Percentiles rank a stretch among this genome's conserved stretches.
phyloP scores from a whole-genome alignment of 2,797 vertebrate species.

The Anableps anableps region DNA sequence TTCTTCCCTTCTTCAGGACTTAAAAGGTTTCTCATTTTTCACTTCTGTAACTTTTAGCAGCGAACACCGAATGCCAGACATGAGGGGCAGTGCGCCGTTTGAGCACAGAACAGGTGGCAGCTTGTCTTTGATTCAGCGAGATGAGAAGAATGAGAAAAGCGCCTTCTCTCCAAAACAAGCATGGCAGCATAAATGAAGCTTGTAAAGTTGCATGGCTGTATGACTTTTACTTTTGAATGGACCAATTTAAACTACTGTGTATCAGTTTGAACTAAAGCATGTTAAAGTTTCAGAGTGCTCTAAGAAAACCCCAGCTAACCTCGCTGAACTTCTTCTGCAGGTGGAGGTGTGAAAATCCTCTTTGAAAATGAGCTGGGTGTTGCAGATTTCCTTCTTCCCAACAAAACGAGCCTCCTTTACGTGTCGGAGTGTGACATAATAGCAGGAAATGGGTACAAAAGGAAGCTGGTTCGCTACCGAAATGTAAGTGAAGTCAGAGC shows the following conservation, averaged over 20 bases:
- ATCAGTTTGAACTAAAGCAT: neutral
- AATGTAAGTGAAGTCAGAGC: constrained; percentile 82
- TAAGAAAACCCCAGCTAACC: neutral
- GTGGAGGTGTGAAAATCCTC: constrained; percentile 82
- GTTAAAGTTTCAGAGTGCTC: no score
- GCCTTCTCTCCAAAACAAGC: neutral
- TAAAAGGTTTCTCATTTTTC: constrained; percentile 57
- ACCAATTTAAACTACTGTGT: neutral
- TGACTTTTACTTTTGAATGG: neutral
- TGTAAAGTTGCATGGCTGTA: neutral
- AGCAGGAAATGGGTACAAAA: constrained; percentile 86
- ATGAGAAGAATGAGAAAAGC: neutral
- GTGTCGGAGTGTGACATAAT: constrained; percentile 90
- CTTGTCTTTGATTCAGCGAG: neutral
- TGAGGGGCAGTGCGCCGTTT: neutral
- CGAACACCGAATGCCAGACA: no score
- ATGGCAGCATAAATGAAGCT: neutral
- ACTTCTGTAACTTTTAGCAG: neutral
- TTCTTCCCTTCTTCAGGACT: constrained; percentile 60
- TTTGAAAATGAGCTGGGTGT: constrained; percentile 86
- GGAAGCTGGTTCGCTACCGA: constrained; percentile 88
- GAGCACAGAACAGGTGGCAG: neutral
- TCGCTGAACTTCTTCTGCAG: constrained; percentile 25
- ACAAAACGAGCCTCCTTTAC: constrained; percentile 86
- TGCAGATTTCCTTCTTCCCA: constrained; percentile 90